These are phyloP conservation scores for Diadema setosum DNA, from an alignment of 35 echinoderm and acorn worm species.

Conservation along the genomic window DNA sequence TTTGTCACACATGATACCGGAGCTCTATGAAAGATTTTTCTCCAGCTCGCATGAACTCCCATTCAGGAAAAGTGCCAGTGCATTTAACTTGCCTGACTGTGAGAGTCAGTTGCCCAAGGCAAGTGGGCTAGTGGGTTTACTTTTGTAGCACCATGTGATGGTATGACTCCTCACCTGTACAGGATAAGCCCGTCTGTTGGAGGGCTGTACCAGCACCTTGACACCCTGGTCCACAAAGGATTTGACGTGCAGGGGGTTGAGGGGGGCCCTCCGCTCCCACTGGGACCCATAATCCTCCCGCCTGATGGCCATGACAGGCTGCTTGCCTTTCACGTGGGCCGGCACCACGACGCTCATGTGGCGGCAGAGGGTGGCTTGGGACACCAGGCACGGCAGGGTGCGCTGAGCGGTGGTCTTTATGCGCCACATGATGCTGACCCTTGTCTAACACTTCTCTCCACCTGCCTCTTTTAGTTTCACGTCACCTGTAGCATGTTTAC, in stretches of 20 bases:
- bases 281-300: conserved; percentile 90
- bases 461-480: too few species aligned
- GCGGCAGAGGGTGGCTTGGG: not conserved
- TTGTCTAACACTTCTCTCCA: too few species aligned
- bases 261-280: conserved; percentile 88
- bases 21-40: too few species aligned
- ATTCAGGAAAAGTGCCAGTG: too few species aligned
- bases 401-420: not conserved
- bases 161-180: conserved; percentile 62
- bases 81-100: too few species aligned
- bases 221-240: conserved; percentile 65
- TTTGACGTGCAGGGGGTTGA: conserved; percentile 75
- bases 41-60: too few species aligned
- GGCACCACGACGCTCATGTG: not conserved
- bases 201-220: conserved; percentile 77
- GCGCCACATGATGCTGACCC: not conserved
- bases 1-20: too few species aligned
- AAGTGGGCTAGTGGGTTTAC: too few species aligned
- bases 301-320: conserved; percentile 62
- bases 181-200: conserved; percentile 92
- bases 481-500: too few species aligned
- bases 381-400: not conserved
- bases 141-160: too few species aligned
- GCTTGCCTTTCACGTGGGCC: not conserved
- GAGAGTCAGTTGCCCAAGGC: too few species aligned